These are phyloP conservation scores for Lutraria lutraria DNA, from an alignment of 2,888 invertebrate genomes.

Conservation along the genomic window DNA sequence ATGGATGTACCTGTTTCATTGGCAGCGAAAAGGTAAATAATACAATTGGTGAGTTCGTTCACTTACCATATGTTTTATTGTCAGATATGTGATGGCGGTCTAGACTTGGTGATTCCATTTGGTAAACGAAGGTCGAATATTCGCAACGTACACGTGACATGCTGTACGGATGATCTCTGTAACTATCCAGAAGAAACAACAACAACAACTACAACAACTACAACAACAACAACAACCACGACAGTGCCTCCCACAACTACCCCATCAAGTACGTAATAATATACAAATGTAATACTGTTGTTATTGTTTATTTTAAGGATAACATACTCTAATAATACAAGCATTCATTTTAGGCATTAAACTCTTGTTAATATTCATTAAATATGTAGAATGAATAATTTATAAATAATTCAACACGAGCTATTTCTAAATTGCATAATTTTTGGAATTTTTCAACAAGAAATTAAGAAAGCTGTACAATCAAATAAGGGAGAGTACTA, in stretches of 20 bases:
- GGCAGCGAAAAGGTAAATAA: no score
- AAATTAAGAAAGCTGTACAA: no score
- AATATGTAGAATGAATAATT: no score
- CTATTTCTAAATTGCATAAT: no score
- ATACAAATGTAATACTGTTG: not conserved
- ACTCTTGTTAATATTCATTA: no score
- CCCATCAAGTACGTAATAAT: not conserved
- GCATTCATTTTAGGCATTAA: no score
- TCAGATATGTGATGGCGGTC: constrained; percentile 56
- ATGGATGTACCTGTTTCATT: no score
- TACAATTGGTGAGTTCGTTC: not conserved
- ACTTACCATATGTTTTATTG: not conserved
- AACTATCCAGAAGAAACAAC: constrained; percentile 48
- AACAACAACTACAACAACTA: constrained; percentile 12
- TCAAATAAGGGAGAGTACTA: no score
- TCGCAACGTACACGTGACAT: constrained; percentile 54
- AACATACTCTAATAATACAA: no score
- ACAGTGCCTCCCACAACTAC: no score
- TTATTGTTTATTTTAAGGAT: not conserved
- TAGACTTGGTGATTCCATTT: constrained; percentile 53
- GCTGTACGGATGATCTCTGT: constrained; percentile 59
- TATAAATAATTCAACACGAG: no score
- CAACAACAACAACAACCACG: constrained; percentile 6
- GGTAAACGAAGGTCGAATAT: constrained; percentile 47
- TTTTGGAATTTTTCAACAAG: no score